These are phyloP conservation scores for Lutraria rhynchaena DNA, from an alignment of 1,140 invertebrate species.

Conservation along the genomic window DNA sequence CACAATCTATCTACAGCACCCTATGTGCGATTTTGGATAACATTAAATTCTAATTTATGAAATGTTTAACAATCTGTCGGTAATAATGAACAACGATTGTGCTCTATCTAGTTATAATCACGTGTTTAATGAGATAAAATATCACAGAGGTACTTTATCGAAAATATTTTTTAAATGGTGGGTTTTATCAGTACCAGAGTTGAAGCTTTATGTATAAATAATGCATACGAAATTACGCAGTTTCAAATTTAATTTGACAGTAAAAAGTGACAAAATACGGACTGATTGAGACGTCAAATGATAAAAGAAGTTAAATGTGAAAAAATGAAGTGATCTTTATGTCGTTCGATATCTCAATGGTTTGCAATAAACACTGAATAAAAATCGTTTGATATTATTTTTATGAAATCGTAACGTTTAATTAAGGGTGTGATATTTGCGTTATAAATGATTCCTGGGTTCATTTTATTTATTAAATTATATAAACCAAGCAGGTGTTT, in stretches of 20 bases:
- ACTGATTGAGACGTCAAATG: slow-evolving; percentile 28
- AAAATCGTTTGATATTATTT: slow-evolving; percentile 35
- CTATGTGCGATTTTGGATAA: too few species aligned
- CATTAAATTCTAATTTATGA: too few species aligned
- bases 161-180: too few species aligned
- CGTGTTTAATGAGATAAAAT: too few species aligned
- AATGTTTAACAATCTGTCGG: too few species aligned
- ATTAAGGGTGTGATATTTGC: slow-evolving; percentile 32
- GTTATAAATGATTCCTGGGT: slow-evolving; percentile 33
- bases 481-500: slow-evolving; percentile 35
- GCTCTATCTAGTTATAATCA: too few species aligned
- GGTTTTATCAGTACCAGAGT: too few species aligned
- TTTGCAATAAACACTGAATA: slow-evolving; percentile 31
- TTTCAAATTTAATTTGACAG: neutral
- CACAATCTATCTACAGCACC: too few species aligned
- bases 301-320: slow-evolving; percentile 26
- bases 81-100: too few species aligned
- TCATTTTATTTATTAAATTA: slow-evolving; percentile 46
- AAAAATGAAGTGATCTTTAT: slow-evolving; percentile 6
- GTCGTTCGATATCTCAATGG: slow-evolving; percentile 21
- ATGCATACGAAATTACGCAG: slow-evolving; percentile 18
- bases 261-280: neutral
- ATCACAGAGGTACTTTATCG: too few species aligned
- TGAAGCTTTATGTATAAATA: too few species aligned
- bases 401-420: slow-evolving; percentile 34